A percentile compares a stretch with the other conserved stretches of the same genome.
Evolutionary conservation across 2,888 invertebrate genomes (phyloP).

Genomic region (Rhabditoides inermis): DNA sequence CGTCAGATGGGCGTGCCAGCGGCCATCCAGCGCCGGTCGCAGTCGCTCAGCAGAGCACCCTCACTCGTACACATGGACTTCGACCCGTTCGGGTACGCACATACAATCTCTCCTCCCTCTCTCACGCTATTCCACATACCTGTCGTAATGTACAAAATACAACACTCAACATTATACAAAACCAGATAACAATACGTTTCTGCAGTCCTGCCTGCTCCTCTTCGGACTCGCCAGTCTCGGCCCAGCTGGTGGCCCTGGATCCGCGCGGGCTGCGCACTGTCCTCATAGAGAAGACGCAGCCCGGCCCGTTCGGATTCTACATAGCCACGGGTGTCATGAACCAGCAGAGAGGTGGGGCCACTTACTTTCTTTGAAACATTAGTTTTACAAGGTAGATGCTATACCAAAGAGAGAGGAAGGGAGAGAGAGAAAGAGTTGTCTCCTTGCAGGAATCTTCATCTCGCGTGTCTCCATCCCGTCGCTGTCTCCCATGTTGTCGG

Average conservation of each 20-base stretch:
- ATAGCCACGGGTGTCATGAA: conserved; percentile 38
- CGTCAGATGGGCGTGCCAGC: too few relatives aligned
- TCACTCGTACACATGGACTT: too few relatives aligned
- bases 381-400: background rate
- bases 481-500: conserved; percentile 33
- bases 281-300: conserved; percentile 33
- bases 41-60: too few relatives aligned
- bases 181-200: too few relatives aligned
- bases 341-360: conserved; percentile 29
- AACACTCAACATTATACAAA: too few relatives aligned
- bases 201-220: too few relatives aligned
- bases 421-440: background rate
- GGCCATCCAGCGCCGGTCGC: too few relatives aligned
- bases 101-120: too few relatives aligned
- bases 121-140: too few relatives aligned
- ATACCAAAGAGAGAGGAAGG: background rate
- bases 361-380: background rate
- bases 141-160: too few relatives aligned
- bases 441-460: conserved; percentile 36
- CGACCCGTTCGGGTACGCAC: too few relatives aligned
- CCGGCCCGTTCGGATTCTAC: conserved; percentile 44
- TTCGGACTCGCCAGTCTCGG: conserved; percentile 15
- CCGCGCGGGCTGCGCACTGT: conserved; percentile 35
- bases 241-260: conserved; percentile 32
- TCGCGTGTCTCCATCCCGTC: conserved; percentile 37